Evolutionary conservation across 2,888 invertebrate genomes (phyloP).

Genomic region (Tineola bisselliella): DNA sequence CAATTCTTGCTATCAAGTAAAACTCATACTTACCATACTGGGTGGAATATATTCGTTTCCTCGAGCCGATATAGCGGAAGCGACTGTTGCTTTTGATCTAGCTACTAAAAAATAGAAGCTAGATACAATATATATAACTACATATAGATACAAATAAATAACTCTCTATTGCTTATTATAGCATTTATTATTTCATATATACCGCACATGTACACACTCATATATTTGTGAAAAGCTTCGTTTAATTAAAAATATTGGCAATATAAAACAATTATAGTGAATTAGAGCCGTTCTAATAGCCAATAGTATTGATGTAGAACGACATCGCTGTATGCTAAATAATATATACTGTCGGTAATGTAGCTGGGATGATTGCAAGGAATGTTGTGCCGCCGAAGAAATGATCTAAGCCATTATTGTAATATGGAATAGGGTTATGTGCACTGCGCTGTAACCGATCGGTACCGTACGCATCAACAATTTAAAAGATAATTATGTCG

Average conservation of each 20-base stretch:
- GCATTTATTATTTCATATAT: too few relatives aligned
- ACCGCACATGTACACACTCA: too few relatives aligned
- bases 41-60: too few relatives aligned
- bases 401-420: conserved; percentile 58
- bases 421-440: conserved; percentile 55
- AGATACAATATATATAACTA: too few relatives aligned
- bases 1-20: too few relatives aligned
- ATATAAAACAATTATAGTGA: background rate
- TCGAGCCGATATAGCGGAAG: background rate
- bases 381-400: conserved; percentile 45
- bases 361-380: conserved; percentile 31
- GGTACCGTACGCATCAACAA: conserved; percentile 41
- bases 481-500: background rate
- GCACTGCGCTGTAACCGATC: conserved; percentile 40
- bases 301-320: conserved; percentile 1
- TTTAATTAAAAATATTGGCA: background rate
- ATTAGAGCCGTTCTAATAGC: background rate
- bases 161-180: too few relatives aligned
- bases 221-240: background rate
- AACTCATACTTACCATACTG: too few relatives aligned
- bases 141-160: too few relatives aligned
- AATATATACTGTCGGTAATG: conserved; percentile 18
- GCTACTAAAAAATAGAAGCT: too few relatives aligned
- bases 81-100: too few relatives aligned
- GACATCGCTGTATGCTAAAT: conserved; percentile 12